Conservation (phyloP, 2,888 invertebrate genomes). For the Syrphus vitripennis region DNA sequence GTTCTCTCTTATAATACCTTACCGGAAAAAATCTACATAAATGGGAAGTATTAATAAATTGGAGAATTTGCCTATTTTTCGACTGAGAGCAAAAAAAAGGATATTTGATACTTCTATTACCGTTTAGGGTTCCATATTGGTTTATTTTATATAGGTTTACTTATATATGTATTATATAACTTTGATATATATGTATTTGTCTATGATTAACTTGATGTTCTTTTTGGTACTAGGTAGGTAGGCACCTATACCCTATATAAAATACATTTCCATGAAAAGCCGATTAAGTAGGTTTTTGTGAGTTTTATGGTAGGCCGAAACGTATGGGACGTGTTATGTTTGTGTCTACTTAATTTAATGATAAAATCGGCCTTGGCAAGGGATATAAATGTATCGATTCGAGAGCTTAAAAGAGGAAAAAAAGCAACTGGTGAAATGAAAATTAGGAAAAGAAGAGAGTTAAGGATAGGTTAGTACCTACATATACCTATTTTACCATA, state of each 20-base stretch:
- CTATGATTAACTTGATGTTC: constrained; percentile 4
- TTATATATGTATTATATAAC: background rate
- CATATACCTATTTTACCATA: too few species aligned
- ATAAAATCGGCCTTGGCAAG: background rate
- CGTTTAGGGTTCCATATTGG: background rate
- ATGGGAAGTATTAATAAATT: constrained; percentile 57
- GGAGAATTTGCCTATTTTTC: constrained; percentile 38
- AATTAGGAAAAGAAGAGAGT: too few species aligned
- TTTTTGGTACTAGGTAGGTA: background rate
- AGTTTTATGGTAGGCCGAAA: background rate
- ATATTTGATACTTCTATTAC: constrained; percentile 44
- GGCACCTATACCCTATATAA: too few species aligned
- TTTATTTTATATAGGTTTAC: background rate
- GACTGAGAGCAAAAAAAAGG: constrained; percentile 18
- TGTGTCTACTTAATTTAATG: constrained; percentile 17
- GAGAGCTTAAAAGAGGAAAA: background rate
- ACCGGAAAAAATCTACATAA: constrained; percentile 12
- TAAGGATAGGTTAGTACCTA: background rate
- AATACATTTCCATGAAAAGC: background rate
- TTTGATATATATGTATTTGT: background rate
- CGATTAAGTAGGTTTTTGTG: background rate
- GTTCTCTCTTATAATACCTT: background rate
- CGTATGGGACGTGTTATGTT: constrained; percentile 9
- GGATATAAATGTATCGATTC: background rate
- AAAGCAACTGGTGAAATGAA: constrained; percentile 3